Conservation (phyloP, 2,797 vertebrate species). For the Typhlichthys eigenmanni region DNA sequence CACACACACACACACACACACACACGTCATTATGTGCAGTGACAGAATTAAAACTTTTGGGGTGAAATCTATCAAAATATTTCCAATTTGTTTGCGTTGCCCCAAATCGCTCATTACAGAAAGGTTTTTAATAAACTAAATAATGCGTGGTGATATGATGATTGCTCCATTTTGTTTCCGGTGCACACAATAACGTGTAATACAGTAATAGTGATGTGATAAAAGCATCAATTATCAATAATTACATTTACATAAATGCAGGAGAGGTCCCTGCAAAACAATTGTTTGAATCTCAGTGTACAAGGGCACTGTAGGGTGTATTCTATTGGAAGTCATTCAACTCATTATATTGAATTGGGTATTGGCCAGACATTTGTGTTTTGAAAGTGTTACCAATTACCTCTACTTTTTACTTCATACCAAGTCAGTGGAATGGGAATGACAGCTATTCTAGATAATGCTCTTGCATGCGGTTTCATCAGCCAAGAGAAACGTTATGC, state of each 20-base stretch:
- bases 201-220: constrained; percentile 33
- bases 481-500: constrained; percentile 18
- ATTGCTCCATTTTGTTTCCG: constrained; percentile 45
- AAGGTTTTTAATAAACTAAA: constrained; percentile 42
- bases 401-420: constrained; percentile 10
- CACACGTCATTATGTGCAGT: constrained; percentile 1
- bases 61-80: constrained; percentile 12
- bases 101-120: constrained; percentile 15
- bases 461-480: constrained; percentile 47
- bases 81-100: constrained; percentile 26
- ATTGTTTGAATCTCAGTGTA: constrained; percentile 15
- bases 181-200: constrained; percentile 24
- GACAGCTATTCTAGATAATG: constrained; percentile 4
- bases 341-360: constrained; percentile 7
- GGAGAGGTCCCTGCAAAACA: constrained; percentile 8
- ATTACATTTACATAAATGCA: constrained; percentile 15
- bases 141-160: constrained; percentile 51
- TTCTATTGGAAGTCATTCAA: neutral
- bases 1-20: neutral
- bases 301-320: neutral
- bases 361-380: neutral
- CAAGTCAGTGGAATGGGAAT: neutral
- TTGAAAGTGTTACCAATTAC: neutral
- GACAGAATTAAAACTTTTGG: constrained; percentile 5
- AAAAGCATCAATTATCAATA: constrained; percentile 35